Percentiles rank a stretch among this genome's conserved stretches.
phyloP scores from a whole-genome alignment of 2,888 invertebrate genomes.

The Agrenia bidenticulata region DNA sequence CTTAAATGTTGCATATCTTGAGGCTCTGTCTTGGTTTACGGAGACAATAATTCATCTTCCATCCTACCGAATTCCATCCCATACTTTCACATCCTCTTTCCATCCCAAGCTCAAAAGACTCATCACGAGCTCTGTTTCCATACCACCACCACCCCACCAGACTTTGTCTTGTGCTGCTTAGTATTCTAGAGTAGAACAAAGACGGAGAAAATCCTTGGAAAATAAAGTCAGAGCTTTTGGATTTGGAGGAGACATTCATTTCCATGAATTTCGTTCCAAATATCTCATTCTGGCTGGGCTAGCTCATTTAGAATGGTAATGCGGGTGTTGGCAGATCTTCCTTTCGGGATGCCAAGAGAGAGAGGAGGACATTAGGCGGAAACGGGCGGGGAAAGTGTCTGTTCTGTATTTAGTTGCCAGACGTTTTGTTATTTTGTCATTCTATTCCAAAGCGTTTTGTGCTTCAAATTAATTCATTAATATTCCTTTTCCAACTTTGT shows the following conservation, averaged over 20 bases:
- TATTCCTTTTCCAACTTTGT: slow-evolving; percentile 42
- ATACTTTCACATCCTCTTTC: not conserved
- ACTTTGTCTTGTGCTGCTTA: no score
- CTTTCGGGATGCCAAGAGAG: not conserved
- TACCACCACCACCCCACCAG: no score
- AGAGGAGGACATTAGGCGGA: not conserved
- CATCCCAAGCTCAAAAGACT: no score
- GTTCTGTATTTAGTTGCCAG: slow-evolving; percentile 39
- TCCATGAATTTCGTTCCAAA: slow-evolving; percentile 40
- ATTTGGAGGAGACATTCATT: slow-evolving; percentile 38
- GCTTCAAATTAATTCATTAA: slow-evolving; percentile 46
- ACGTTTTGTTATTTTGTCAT: slow-evolving; percentile 48
- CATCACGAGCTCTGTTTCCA: no score
- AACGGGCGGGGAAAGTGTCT: slow-evolving; percentile 42
- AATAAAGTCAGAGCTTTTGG: slow-evolving; percentile 18
- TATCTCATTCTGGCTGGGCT: slow-evolving; percentile 34
- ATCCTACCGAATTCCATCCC: not conserved
- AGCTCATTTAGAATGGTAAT: slow-evolving; percentile 49
- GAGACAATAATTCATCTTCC: slow-evolving; percentile 14
- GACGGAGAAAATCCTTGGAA: slow-evolving; percentile 23
- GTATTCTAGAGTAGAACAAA: slow-evolving; percentile 12
- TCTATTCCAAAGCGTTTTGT: slow-evolving; percentile 40
- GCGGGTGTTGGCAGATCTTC: slow-evolving; percentile 36
- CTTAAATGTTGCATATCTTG: no score
- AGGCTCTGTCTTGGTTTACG: slow-evolving; percentile 3